Evolutionary conservation across 1,140 invertebrate genomes (phyloP).

Genomic region (Pissodes strobi): DNA sequence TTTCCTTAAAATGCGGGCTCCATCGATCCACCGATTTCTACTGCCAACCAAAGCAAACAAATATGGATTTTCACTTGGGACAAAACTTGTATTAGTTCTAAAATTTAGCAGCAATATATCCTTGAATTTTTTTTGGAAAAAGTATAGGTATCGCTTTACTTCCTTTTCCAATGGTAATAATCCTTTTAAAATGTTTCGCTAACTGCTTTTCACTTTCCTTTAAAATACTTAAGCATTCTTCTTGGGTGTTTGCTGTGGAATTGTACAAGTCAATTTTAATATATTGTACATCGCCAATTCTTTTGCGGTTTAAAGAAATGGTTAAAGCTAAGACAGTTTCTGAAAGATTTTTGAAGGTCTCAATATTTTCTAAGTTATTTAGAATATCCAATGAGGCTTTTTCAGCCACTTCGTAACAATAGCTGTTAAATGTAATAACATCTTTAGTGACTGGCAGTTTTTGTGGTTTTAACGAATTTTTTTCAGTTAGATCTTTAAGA

Average conservation of each 20-base stretch:
- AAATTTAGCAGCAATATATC: too few species aligned
- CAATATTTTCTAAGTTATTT: too few species aligned
- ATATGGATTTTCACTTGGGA: constrained; percentile 24
- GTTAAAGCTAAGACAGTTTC: constrained; percentile 37
- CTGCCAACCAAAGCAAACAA: constrained; percentile 19
- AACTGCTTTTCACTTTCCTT: constrained; percentile 13
- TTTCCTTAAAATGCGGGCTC: constrained; percentile 20
- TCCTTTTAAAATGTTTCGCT: constrained; percentile 37
- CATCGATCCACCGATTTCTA: constrained; percentile 23
- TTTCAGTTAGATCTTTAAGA: constrained; percentile 31
- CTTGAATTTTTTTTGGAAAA: too few species aligned
- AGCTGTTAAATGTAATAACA: too few species aligned
- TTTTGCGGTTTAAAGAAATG: constrained; percentile 37
- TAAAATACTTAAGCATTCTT: constrained; percentile 20
- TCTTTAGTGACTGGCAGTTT: too few species aligned
- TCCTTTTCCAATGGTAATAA: constrained; percentile 30
- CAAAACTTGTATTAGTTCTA: constrained; percentile 12
- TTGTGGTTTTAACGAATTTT: constrained; percentile 23
- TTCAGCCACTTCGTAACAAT: too few species aligned
- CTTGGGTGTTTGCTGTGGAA: not conserved
- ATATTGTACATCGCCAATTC: constrained; percentile 37
- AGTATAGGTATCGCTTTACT: too few species aligned
- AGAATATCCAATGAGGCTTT: too few species aligned
- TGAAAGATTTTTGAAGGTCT: too few species aligned
- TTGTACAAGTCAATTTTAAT: constrained; percentile 16